Evolutionary conservation across 1,140 invertebrate genomes (phyloP), one percentile per base, ranked within the genome.

Genomic region (Bombus superbus): DNA sequence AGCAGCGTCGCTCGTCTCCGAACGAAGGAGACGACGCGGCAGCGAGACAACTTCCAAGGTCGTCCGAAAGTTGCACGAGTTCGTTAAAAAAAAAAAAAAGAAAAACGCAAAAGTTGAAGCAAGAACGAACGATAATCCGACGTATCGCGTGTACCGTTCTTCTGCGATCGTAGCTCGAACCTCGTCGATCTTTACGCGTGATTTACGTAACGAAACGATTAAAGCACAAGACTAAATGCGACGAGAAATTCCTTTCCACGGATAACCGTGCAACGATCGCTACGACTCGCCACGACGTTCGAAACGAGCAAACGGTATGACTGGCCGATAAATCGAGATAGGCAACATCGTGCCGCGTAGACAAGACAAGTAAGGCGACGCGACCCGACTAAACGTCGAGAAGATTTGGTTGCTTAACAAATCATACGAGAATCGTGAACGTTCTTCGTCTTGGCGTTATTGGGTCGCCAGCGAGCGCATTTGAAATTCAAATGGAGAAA

Each of bases 401-500:
- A 44, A 28, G n/a, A 35, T 66, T 66, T 2, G 62, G 18, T 11
- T n/a, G n/a, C 68, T 68, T 9, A 81, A 59, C n/a, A 57, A 62
- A 76, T 40, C 35, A 1, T 57, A 10, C 42, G 9, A 35, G 40
- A 47, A 62, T 38, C 62, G 42, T 44, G 18, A 77, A 64, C 40
- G 75, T 42, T n/a, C 38, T 8, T 28, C 4, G 13, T 28, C 25
- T 9, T 53, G 68, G 38, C 6, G 71, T 83, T 83, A 47, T 59
- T 75, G 18, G 57, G 42, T 38, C 59, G 59, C 8, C 25, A 18
- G 42, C 32, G 59, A 35, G 42, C 10, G 35, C 35, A 76, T 83
- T 83, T 83, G 81, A 83, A 83, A 83, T 83, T 83, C 73, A 76
- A 83, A 83, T 57, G 81, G 3, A 11, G n/a, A 57, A 68, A 83